These are phyloP conservation scores for Acestrorhynchus altus DNA, from an alignment of 2,797 vertebrate species.

Conservation along the genomic window DNA sequence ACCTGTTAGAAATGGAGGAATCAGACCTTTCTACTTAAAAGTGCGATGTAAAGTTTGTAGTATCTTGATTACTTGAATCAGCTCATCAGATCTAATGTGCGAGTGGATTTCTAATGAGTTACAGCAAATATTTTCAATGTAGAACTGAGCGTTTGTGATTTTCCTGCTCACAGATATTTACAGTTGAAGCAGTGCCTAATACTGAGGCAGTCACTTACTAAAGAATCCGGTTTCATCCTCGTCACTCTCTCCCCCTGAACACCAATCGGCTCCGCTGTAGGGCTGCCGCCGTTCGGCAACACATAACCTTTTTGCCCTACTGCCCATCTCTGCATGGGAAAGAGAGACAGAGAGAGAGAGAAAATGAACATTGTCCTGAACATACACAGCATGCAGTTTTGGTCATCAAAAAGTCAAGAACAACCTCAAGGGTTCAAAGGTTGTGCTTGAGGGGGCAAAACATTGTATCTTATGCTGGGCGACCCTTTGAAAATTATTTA, in stretches of 20 bases:
- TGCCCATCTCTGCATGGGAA: constrained; percentile 64
- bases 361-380: neutral
- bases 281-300: constrained; percentile 66
- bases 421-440: neutral
- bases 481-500: neutral
- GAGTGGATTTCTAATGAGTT: neutral
- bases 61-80: neutral
- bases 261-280: constrained; percentile 82
- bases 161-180: no score
- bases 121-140: no score
- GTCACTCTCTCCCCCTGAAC: constrained; percentile 84
- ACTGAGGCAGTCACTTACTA: constrained; percentile 73
- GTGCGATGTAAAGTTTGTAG: neutral
- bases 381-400: neutral
- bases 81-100: no score
- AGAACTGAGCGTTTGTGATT: no score
- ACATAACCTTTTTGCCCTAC: constrained; percentile 81
- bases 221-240: constrained; percentile 85
- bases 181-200: neutral
- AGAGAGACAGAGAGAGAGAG: neutral
- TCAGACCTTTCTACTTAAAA: neutral
- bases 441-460: no score
- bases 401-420: neutral
- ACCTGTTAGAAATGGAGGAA: no score
- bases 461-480: neutral